Base-by-base conservation (phyloP, 2,113 vertebrate genomes). In the Nyctereutes procyonoides region DNA sequence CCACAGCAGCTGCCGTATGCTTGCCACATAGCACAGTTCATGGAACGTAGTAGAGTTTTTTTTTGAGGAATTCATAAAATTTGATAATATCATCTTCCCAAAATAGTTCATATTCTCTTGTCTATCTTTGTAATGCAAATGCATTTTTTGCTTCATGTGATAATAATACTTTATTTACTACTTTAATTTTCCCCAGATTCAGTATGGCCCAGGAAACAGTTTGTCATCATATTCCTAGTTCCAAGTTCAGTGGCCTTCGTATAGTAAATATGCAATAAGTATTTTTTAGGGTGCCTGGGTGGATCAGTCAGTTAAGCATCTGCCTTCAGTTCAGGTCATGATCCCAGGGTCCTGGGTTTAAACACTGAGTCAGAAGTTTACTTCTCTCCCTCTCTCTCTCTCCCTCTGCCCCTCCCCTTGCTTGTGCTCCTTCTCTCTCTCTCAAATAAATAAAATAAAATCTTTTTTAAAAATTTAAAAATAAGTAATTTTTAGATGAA, bases 41-140 rank as follows among this genome's bases (percentile, higher is more conserved):
- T 17, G 14, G 17, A 55, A 79, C 5, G 58, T 10, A 30, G 24
- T 43, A 9, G 14, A 65, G n/a, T 43, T 90, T 62, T 12, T n/a
- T 76, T 95, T 20, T 81, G 30, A 85, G 67, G 17, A 93, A 87
- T 67, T 87, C 28, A 76, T 74, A 76, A 56, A 90, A 86, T 90
- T 82, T 63, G 1, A 67, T 63, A 85, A 56, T 24, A 79, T 67
- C 51, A 48, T 65, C 16, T 74, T 30, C 26, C 35, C 71, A 14
- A 60, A 85, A 73, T 51, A 60, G 14, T 22, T 58, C 15, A 30
- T 53, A 32, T 30, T 93, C 24, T 53, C 48, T 74, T 81, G 1
- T 38, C 26, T 93, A 28, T 97, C 48, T 80, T 85, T 86, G 12
- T 55, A 95, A 86, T 60, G 24, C 9, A 85, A 93, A 90, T 20